Conservation (phyloP, 1,140 invertebrate species). For the Drosophila asahinai region DNA sequence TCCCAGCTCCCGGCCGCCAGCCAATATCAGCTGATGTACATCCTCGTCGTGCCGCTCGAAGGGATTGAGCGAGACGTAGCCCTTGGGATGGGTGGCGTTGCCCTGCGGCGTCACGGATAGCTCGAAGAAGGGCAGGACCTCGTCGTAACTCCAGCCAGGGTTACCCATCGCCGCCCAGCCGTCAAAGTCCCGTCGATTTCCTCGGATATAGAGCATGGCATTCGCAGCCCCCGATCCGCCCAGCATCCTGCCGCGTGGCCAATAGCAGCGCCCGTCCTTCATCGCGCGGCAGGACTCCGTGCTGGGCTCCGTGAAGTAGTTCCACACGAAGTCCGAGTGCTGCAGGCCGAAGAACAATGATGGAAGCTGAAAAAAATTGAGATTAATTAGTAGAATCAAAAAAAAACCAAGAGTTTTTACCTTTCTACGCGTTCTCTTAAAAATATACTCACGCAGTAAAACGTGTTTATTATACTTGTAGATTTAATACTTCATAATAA, state of each 20-base stretch:
- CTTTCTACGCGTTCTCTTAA: too few species aligned
- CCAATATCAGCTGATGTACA: conserved; percentile 53
- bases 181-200: conserved; percentile 73
- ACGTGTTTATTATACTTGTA: too few species aligned
- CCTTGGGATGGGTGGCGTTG: conserved; percentile 79
- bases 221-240: conserved; percentile 93
- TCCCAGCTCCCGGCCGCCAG: conserved; percentile 48
- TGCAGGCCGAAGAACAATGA: conserved; percentile 86
- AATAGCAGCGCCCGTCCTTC: conserved; percentile 86
- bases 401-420: too few species aligned
- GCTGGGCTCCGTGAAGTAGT: conserved; percentile 88
- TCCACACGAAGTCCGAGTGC: conserved; percentile 88
- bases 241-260: conserved; percentile 89
- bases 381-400: background rate
- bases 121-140: conserved; percentile 74
- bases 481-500: too few species aligned
- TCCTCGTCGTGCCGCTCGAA: conserved; percentile 77
- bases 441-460: too few species aligned
- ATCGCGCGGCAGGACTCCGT: conserved; percentile 86
- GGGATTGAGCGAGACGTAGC: conserved; percentile 45
- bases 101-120: conserved; percentile 80
- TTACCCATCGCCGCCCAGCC: conserved; percentile 88
- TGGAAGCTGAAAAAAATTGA: conserved; percentile 85
- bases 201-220: conserved; percentile 88
- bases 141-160: conserved; percentile 68